Percentiles rank a stretch among this genome's conserved stretches.
Conservation (phyloP, 2,888 invertebrate species). For the Thecocarcelia acutangulata region DNA sequence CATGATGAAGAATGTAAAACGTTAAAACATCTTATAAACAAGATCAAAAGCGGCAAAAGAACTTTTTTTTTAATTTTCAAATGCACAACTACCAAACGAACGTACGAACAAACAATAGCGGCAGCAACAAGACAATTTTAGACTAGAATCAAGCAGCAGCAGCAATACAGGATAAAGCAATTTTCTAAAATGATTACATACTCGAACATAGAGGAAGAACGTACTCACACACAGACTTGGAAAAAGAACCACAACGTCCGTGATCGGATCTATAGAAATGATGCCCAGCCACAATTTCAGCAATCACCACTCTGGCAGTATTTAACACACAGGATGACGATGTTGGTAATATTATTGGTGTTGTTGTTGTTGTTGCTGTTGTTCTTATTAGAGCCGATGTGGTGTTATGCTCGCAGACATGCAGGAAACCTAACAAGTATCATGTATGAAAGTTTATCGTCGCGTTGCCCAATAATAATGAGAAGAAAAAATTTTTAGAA, state of each 20-base stretch:
- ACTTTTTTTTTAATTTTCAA: slow-evolving; percentile 35
- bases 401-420: slow-evolving; percentile 44
- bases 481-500: slow-evolving; percentile 1
- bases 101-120: slow-evolving; percentile 6
- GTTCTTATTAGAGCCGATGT: slow-evolving; percentile 11
- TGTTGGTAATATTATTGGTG: slow-evolving; percentile 34
- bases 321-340: slow-evolving; percentile 60
- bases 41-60: slow-evolving; percentile 68
- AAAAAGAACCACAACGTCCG: not conserved
- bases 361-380: slow-evolving; percentile 26
- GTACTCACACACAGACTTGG: not conserved
- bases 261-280: not conserved
- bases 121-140: slow-evolving; percentile 36
- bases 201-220: slow-evolving; percentile 16
- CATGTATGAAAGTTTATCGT: slow-evolving; percentile 56
- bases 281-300: slow-evolving; percentile 6
- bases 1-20: slow-evolving; percentile 60
- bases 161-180: slow-evolving; percentile 65
- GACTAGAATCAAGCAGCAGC: slow-evolving; percentile 3
- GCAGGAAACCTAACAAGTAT: slow-evolving; percentile 68
- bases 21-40: slow-evolving; percentile 65
- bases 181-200: slow-evolving; percentile 63
- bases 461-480: slow-evolving; percentile 37
- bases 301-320: slow-evolving; percentile 47
- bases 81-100: slow-evolving; percentile 22